Evolutionary conservation across 2,797 vertebrate genomes (phyloP).

Genomic region (Nasua narica): DNA sequence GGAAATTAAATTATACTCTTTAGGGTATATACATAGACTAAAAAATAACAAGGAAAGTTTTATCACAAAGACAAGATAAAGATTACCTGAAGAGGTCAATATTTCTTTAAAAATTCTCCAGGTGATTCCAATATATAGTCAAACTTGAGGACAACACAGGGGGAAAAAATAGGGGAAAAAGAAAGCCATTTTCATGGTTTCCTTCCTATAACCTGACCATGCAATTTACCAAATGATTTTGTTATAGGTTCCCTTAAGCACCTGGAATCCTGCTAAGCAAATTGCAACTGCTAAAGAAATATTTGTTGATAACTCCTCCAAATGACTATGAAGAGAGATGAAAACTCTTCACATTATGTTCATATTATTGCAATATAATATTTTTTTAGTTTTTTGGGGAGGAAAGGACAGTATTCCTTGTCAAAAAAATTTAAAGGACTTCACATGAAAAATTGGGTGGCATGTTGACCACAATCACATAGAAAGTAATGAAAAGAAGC

Average conservation of each 20-base stretch:
- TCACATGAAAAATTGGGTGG: background rate
- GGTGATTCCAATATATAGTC: background rate
- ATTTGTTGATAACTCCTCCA: background rate
- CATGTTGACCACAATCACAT: conserved; percentile 30
- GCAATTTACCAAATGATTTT: background rate
- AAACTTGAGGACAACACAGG: background rate
- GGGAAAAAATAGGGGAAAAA: background rate
- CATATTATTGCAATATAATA: background rate
- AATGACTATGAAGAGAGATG: background rate
- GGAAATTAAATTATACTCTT: background rate
- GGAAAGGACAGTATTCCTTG: background rate
- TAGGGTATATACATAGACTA: background rate
- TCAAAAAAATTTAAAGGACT: conserved; percentile 38
- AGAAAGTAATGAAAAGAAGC: conserved; percentile 35
- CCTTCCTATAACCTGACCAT: background rate
- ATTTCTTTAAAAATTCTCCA: background rate
- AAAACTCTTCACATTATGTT: background rate
- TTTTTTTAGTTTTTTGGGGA: background rate
- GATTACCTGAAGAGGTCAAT: background rate
- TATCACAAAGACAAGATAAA: background rate
- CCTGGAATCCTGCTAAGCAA: background rate
- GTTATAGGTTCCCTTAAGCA: background rate
- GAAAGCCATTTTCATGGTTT: background rate
- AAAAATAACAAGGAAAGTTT: background rate
- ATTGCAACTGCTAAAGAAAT: background rate